A percentile compares a stretch with the other conserved stretches of the same genome.
phyloP scores from a whole-genome alignment of 2,888 invertebrate genomes.

The Dasysyrphus tricinctus region DNA sequence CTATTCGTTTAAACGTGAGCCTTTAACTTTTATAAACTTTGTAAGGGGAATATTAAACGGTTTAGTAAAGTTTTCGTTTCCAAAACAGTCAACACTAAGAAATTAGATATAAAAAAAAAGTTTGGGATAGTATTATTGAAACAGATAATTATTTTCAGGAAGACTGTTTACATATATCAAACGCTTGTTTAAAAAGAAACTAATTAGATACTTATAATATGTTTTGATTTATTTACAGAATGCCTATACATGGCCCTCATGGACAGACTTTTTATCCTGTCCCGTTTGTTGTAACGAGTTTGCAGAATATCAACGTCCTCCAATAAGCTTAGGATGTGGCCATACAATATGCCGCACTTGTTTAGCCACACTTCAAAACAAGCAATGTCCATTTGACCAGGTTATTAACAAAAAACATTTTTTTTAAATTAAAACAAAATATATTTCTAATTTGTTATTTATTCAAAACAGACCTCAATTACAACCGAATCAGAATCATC shows the following conservation, averaged over 20 bases:
- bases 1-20: too few relatives aligned
- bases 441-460: slow-evolving; percentile 28
- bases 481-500: slow-evolving; percentile 84
- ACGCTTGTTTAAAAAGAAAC: too few relatives aligned
- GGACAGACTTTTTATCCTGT: slow-evolving; percentile 98
- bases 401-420: slow-evolving; percentile 82
- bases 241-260: slow-evolving; percentile 98
- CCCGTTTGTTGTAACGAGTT: slow-evolving; percentile 97
- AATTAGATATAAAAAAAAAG: too few relatives aligned
- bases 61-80: too few relatives aligned
- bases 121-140: too few relatives aligned
- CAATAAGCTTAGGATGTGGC: slow-evolving; percentile 96
- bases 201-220: too few relatives aligned
- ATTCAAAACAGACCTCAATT: slow-evolving; percentile 86
- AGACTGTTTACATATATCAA: too few relatives aligned
- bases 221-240: slow-evolving; percentile 85
- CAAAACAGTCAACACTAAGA: too few relatives aligned
- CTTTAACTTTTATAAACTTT: too few relatives aligned
- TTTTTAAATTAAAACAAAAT: neutral
- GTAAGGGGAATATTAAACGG: too few relatives aligned
- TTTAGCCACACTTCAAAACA: slow-evolving; percentile 92
- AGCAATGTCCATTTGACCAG: slow-evolving; percentile 98
- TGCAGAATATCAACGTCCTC: slow-evolving; percentile 92
- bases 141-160: too few relatives aligned
- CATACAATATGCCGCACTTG: slow-evolving; percentile 97